Percentiles rank a stretch among this genome's conserved stretches.
These are phyloP conservation scores for Galemys pyrenaicus DNA, from an alignment of 2,113 vertebrate species.

Conservation along the genomic window DNA sequence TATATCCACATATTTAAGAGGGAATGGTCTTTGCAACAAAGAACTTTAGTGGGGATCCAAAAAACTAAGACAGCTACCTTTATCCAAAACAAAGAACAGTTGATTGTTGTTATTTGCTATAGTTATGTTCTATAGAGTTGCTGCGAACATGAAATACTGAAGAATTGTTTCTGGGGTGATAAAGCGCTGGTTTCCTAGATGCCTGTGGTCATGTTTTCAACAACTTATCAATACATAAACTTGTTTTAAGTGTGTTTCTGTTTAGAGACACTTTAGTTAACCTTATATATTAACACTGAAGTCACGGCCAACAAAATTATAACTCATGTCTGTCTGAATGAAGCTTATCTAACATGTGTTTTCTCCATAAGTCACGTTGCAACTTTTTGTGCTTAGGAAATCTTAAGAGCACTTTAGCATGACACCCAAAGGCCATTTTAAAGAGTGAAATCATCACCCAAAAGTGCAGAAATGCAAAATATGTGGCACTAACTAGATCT, in stretches of 20 bases:
- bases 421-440: neutral
- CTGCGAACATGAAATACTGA: neutral
- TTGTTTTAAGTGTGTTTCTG: conserved; percentile 28
- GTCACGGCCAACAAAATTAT: neutral
- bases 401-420: neutral
- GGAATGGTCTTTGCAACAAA: neutral
- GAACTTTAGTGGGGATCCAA: neutral
- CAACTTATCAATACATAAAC: neutral
- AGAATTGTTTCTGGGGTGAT: neutral
- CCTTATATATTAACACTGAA: neutral
- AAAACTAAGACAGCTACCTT: neutral
- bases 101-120: rapidly evolving
- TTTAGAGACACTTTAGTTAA: conserved; percentile 9
- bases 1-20: neutral
- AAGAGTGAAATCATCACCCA: neutral
- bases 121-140: neutral
- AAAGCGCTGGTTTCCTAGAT: neutral
- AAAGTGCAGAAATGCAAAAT: neutral
- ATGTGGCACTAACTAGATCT: neutral
- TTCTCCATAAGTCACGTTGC: neutral
- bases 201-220: neutral
- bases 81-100: neutral
- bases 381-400: neutral
- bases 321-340: neutral
- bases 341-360: neutral